Evolutionary conservation across 2,797 vertebrate species (phyloP).

Genomic region (Sebastes iracundus): DNA sequence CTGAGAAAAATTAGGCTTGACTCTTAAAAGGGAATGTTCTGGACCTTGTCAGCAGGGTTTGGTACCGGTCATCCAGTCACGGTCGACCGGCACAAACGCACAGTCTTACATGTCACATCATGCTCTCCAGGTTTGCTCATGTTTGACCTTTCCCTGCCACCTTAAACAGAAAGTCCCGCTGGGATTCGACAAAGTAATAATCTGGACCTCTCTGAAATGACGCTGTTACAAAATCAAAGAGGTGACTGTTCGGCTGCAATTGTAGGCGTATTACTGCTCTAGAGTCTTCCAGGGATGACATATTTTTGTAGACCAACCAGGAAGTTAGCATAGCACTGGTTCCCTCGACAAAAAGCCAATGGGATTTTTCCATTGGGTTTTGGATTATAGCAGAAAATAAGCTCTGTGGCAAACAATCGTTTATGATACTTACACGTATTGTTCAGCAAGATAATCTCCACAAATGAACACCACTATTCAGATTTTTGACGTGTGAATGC

Average conservation of each 20-base stretch:
- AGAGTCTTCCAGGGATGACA: too few relatives aligned
- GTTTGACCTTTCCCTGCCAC: constrained; percentile 55
- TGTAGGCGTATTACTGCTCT: background rate
- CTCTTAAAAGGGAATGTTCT: constrained; percentile 69
- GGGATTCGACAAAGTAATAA: constrained; percentile 22
- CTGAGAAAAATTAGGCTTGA: constrained; percentile 65
- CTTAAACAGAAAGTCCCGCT: constrained; percentile 37
- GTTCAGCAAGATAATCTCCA: too few relatives aligned
- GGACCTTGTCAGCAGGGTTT: constrained; percentile 66
- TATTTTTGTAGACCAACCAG: too few relatives aligned
- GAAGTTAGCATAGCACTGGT: too few relatives aligned
- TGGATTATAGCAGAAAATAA: too few relatives aligned
- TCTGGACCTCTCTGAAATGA: constrained; percentile 6
- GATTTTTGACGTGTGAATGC: too few relatives aligned
- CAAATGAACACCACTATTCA: too few relatives aligned
- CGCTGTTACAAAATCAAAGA: constrained; percentile 11
- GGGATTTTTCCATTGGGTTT: too few relatives aligned
- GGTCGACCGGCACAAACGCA: constrained; percentile 10
- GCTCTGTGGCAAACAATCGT: too few relatives aligned
- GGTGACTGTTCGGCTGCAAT: background rate
- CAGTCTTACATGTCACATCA: constrained; percentile 40
- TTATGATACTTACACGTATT: too few relatives aligned
- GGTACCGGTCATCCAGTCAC: constrained; percentile 33
- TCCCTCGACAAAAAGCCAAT: too few relatives aligned
- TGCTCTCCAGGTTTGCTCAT: constrained; percentile 42